Base-by-base conservation (phyloP, 2,113 vertebrate species). In the Diphyllodes magnificus region DNA sequence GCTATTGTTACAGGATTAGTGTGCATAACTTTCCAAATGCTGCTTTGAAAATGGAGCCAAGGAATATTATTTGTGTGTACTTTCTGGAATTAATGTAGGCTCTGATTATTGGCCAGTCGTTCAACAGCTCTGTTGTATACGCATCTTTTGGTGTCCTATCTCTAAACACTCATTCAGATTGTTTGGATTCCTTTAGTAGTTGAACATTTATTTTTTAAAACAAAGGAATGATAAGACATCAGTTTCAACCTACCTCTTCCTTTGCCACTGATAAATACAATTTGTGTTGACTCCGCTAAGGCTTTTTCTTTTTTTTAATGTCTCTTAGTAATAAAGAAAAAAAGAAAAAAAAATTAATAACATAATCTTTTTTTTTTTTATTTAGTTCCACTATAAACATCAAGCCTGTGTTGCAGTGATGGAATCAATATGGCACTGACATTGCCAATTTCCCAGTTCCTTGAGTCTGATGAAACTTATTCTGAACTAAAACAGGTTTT, bases 1-100 rank as follows among this genome's bases (percentile, higher is more conserved):
- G 82, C 93, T 97, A 97, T 93, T 98, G 95, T 94, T 95, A 96
- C 78, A 91, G 89, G 94, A 97, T 97, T 97, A 97, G 83, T 64
- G 77, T 88, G 92, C 88, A 88, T 86, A 97, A 97, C 93, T 97
- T 97, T 88, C 95, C 72, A 89, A 97, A 96, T 66, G 78, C 82
- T 89, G 72, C 95, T 97, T 95, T 95, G 86, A 97, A 97, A 97
- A 93, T 77, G 63, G 37, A 97, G 94, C 89, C 96, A 96, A 97
- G 79, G 92, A 97, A 97, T 95, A 96, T 84, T 37, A 96, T 95
- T 97, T 95, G 92, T 96, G 95, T 93, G 82, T 91, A 88, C 51
- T 93, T 98, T 94, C 97, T 96, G 92, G 90, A 96, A 88, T 85
- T 93, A 94, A 89, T 53, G 81, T 73, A 80, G 91, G 69, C 90